A percentile compares a stretch with the other conserved stretches of the same genome.
Evolutionary conservation across 2,797 vertebrate species (phyloP).

Genomic region (Adrianichthys oophorus): DNA sequence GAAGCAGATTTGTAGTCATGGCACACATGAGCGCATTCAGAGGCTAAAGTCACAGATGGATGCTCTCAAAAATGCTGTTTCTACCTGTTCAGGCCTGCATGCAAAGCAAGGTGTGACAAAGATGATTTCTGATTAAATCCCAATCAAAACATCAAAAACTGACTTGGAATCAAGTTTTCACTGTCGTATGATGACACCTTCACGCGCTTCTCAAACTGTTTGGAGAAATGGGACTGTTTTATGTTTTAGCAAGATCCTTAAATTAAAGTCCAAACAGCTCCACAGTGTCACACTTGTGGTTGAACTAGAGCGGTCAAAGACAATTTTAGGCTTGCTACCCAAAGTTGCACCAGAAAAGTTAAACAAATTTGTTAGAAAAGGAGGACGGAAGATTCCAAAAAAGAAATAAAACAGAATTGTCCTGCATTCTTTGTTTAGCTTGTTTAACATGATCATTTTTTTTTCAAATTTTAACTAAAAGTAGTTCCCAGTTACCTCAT

Average conservation of each 20-base stretch:
- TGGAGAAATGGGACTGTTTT: constrained; percentile 45
- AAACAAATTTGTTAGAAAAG: constrained; percentile 23
- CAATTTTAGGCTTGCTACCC: background rate
- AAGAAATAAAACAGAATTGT: no score
- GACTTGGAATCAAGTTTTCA: constrained; percentile 13
- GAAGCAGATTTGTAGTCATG: constrained; percentile 61
- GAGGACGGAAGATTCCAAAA: constrained; percentile 40
- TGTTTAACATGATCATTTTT: no score
- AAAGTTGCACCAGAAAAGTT: constrained; percentile 26
- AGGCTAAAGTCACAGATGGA: constrained; percentile 39
- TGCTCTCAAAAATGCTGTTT: constrained; percentile 6
- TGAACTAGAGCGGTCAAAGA: constrained; percentile 21
- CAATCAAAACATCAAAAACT: no score
- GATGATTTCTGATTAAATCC: constrained; percentile 13
- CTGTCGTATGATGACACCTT: constrained; percentile 34
- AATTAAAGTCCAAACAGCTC: constrained; percentile 6
- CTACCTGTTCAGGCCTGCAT: background rate
- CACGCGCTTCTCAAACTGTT: constrained; percentile 8
- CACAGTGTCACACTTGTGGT: constrained; percentile 8
- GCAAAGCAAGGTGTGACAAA: constrained; percentile 6
- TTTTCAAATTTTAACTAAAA: no score
- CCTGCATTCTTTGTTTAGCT: no score
- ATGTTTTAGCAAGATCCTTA: constrained; percentile 33
- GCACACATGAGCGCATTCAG: constrained; percentile 37
- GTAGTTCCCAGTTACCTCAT: no score